Evolutionary conservation across 2,888 invertebrate species (phyloP).

Genomic region (Hypsopygia costalis): DNA sequence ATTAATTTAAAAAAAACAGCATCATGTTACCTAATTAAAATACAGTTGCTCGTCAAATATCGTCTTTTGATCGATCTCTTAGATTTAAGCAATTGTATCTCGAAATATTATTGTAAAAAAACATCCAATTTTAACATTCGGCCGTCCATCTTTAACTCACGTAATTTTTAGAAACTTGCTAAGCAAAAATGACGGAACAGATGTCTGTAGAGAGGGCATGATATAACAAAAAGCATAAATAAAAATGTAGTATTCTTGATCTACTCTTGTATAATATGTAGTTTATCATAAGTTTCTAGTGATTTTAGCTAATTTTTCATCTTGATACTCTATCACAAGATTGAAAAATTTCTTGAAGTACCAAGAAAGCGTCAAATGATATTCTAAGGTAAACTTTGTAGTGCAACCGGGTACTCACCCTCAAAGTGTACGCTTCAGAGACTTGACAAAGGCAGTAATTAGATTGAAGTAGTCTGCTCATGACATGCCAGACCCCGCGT

Average conservation of each 20-base stretch:
- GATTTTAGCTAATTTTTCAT: constrained; percentile 61
- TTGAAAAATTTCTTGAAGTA: constrained; percentile 34
- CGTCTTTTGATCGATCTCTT: constrained; percentile 37
- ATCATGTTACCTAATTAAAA: not conserved
- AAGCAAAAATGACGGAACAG: constrained; percentile 45
- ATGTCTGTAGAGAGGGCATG: constrained; percentile 49
- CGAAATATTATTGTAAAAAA: constrained; percentile 18
- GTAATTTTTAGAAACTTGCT: constrained; percentile 4
- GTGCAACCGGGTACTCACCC: constrained; percentile 39
- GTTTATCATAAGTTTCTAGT: constrained; percentile 60
- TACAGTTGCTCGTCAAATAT: too few species aligned
- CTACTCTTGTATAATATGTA: constrained; percentile 70
- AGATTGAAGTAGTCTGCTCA: constrained; percentile 35
- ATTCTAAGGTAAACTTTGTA: constrained; percentile 48
- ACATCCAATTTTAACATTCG: constrained; percentile 24
- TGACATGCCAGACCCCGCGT: constrained; percentile 36
- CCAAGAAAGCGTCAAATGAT: constrained; percentile 38
- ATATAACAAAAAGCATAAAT: constrained; percentile 32
- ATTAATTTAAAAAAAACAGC: constrained; percentile 15
- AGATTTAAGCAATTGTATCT: constrained; percentile 39
- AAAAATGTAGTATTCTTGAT: constrained; percentile 58
- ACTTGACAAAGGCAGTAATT: constrained; percentile 42
- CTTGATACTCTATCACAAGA: constrained; percentile 48
- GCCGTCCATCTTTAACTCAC: constrained; percentile 49
- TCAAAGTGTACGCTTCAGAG: constrained; percentile 51